Conservation (phyloP, 1,140 invertebrate genomes). For the Heterodera schachtii region DNA sequence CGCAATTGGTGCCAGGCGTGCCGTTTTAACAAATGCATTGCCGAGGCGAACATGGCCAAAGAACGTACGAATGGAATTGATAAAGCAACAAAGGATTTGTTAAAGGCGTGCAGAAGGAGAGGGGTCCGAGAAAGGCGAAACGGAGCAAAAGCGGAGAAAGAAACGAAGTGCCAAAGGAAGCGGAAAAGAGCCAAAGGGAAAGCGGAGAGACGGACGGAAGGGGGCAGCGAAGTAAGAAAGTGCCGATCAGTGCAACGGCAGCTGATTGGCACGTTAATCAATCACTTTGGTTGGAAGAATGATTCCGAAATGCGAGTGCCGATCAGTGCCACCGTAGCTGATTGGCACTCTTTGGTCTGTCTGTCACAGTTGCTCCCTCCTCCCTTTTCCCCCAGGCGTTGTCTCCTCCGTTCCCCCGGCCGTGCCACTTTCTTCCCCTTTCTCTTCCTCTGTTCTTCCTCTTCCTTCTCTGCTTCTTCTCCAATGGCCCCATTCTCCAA, state of each 20-base stretch:
- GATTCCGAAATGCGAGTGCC: no score
- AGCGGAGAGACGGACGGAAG: background rate
- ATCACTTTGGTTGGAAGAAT: no score
- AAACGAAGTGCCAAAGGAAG: background rate
- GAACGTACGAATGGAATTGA: slow-evolving; percentile 4
- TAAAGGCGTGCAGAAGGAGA: slow-evolving; percentile 26
- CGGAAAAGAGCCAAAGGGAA: background rate
- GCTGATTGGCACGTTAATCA: no score
- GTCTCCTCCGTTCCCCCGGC: background rate
- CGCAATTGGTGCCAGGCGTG: slow-evolving; percentile 32
- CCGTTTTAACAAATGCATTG: slow-evolving; percentile 21
- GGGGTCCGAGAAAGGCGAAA: slow-evolving; percentile 13
- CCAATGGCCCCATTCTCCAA: background rate
- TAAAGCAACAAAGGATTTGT: background rate
- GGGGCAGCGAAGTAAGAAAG: no score
- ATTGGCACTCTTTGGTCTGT: no score
- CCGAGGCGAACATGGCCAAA: slow-evolving; percentile 14
- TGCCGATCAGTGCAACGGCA: no score
- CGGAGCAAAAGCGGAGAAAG: background rate
- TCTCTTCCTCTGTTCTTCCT: background rate
- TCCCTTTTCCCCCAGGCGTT: background rate
- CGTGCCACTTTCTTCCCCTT: no score
- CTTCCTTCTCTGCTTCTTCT: background rate
- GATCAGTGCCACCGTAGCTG: no score
- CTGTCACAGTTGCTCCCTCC: no score